These are phyloP conservation scores for Zaprionus inermis DNA, from an alignment of 1,140 invertebrate species.

Conservation along the genomic window DNA sequence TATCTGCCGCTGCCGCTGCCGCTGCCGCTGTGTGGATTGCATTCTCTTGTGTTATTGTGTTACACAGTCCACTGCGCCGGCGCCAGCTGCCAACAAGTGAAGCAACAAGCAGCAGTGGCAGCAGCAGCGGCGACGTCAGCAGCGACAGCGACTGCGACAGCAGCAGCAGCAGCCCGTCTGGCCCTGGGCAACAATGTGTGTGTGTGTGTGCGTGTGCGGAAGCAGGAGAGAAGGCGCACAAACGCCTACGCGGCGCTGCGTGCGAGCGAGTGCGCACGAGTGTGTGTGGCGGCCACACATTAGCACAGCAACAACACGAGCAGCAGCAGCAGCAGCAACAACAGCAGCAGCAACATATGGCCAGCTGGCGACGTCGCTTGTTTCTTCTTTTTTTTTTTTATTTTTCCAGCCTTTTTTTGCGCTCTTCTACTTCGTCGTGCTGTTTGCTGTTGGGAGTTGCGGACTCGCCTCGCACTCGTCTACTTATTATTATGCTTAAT, in stretches of 20 bases:
- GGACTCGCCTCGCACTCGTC: slow-evolving; percentile 48
- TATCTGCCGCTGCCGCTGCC: background rate
- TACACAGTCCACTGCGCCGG: slow-evolving; percentile 54
- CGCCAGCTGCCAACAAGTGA: slow-evolving; percentile 72
- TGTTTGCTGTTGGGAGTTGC: slow-evolving; percentile 56
- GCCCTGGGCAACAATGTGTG: slow-evolving; percentile 34
- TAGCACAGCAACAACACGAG: slow-evolving; percentile 33
- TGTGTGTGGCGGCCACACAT: slow-evolving; percentile 44
- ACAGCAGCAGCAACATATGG: slow-evolving; percentile 51
- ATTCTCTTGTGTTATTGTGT: slow-evolving; percentile 63
- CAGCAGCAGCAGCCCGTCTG: slow-evolving; percentile 32
- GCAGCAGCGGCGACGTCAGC: slow-evolving; percentile 8
- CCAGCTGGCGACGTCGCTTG: slow-evolving; percentile 58
- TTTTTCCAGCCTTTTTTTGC: slow-evolving; percentile 16
- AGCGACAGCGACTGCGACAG: background rate
- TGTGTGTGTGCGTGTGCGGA: slow-evolving; percentile 15
- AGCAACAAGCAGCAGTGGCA: slow-evolving; percentile 66
- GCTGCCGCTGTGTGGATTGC: slow-evolving; percentile 47
- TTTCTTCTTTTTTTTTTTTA: slow-evolving; percentile 18
- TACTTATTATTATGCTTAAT: slow-evolving; percentile 80
- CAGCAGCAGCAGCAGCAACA: slow-evolving; percentile 5
- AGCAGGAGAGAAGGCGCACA: slow-evolving; percentile 19
- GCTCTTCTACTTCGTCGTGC: slow-evolving; percentile 11
- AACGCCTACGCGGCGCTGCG: background rate
- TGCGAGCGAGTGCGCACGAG: slow-evolving; percentile 29